phyloP scores from a whole-genome alignment of 2,113 vertebrate species.

The Pheucticus melanocephalus region DNA sequence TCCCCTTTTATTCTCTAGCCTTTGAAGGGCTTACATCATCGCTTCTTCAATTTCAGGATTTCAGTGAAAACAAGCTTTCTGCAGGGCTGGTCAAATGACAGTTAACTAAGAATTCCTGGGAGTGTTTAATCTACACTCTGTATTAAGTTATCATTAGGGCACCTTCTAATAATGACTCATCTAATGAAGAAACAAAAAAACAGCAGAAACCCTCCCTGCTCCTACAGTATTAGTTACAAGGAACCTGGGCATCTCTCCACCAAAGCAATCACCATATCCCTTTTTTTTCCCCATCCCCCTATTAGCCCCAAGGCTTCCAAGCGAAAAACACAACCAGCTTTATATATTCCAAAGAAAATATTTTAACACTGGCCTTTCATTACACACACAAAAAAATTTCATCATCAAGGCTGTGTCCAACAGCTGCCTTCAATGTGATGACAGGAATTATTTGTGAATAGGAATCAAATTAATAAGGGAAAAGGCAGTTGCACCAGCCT shows the following conservation, averaged over 20 bases:
- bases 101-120: conserved; percentile 39
- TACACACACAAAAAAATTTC: background rate
- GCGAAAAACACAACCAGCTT: fast-evolving
- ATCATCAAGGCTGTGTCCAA: background rate
- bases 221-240: background rate
- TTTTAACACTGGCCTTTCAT: background rate
- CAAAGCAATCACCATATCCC: background rate
- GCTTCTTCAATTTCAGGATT: conserved; percentile 43
- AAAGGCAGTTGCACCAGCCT: background rate
- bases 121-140: background rate
- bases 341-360: background rate
- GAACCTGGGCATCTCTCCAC: background rate
- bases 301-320: background rate
- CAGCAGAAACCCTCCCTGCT: background rate
- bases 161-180: background rate
- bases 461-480: background rate
- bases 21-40: conserved; percentile 61
- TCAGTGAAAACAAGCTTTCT: conserved; percentile 61
- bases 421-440: background rate
- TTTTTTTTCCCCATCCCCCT: fast-evolving
- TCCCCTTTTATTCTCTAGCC: conserved; percentile 25
- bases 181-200: background rate
- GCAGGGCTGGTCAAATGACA: background rate
- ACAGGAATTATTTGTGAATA: background rate
- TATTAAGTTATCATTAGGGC: conserved; percentile 1